Conservation (phyloP, 1,140 invertebrate species). For the Trichogramma pretiosum region DNA sequence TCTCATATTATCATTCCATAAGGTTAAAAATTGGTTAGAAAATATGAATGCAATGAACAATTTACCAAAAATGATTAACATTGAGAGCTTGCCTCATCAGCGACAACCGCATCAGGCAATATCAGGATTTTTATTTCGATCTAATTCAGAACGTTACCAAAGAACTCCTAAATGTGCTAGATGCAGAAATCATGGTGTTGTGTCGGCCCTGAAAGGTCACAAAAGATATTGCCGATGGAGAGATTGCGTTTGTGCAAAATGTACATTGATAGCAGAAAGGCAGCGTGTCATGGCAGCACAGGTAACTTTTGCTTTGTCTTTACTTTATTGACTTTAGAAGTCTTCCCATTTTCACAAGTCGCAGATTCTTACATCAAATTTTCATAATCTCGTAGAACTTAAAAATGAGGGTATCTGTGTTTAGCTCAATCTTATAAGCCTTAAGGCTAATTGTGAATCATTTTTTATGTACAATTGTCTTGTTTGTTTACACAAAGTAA, state of each 20-base stretch:
- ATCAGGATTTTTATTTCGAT: conserved; percentile 74
- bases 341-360: conserved; percentile 19
- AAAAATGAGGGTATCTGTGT: too few species aligned
- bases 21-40: neutral
- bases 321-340: conserved; percentile 10
- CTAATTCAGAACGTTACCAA: conserved; percentile 84
- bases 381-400: too few species aligned
- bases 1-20: neutral
- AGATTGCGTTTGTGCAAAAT: conserved; percentile 94
- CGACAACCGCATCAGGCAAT: conserved; percentile 59
- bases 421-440: too few species aligned
- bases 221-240: conserved; percentile 95
- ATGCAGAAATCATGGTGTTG: conserved; percentile 96
- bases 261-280: conserved; percentile 95
- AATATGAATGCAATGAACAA: conserved; percentile 51
- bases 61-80: conserved; percentile 50
- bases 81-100: conserved; percentile 63
- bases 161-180: conserved; percentile 98
- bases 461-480: too few species aligned
- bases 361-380: conserved; percentile 24
- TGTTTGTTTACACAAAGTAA: too few species aligned
- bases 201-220: conserved; percentile 95
- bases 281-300: conserved; percentile 98
- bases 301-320: conserved; percentile 43
- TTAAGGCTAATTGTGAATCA: too few species aligned